Conservation (phyloP, 2,113 vertebrate species). For the Arothron firmamentum region DNA sequence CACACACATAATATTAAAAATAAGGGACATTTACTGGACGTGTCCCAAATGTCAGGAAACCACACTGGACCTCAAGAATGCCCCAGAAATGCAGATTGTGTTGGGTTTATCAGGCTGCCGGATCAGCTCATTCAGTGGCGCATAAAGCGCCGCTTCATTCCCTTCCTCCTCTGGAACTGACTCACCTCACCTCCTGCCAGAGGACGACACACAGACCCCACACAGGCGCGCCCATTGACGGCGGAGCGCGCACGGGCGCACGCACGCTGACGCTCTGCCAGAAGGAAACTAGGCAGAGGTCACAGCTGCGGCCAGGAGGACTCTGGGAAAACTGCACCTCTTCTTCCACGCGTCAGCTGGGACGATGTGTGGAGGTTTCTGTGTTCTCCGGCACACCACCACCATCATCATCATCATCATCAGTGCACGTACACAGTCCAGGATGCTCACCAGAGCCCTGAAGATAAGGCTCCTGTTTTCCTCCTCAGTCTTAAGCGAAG, state of each 20-base stretch:
- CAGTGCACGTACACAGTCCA: too few species aligned
- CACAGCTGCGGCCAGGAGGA: conserved; percentile 47
- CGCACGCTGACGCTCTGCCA: conserved; percentile 14
- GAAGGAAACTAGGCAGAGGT: conserved; percentile 20
- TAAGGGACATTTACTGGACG: too few species aligned
- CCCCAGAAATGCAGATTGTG: not conserved
- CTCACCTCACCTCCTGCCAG: conserved; percentile 50
- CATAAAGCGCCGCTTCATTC: conserved; percentile 55
- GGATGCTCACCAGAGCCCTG: too few species aligned
- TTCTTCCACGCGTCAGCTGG: too few species aligned
- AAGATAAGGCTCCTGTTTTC: not conserved
- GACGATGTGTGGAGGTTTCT: too few species aligned
- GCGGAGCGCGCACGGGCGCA: conserved; percentile 13
- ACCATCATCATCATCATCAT: too few species aligned
- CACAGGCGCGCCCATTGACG: conserved; percentile 32
- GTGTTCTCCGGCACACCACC: too few species aligned
- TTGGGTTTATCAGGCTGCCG: conserved; percentile 9
- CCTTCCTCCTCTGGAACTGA: conserved; percentile 28
- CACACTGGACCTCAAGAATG: too few species aligned
- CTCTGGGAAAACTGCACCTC: not conserved
- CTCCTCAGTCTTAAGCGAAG: not conserved
- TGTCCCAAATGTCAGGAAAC: too few species aligned
- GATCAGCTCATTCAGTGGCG: conserved; percentile 30
- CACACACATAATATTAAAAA: too few species aligned
- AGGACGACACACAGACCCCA: conserved; percentile 30